These are phyloP conservation scores for Eucera pruinosa DNA, from an alignment of 2,888 invertebrate genomes.

Conservation along the genomic window DNA sequence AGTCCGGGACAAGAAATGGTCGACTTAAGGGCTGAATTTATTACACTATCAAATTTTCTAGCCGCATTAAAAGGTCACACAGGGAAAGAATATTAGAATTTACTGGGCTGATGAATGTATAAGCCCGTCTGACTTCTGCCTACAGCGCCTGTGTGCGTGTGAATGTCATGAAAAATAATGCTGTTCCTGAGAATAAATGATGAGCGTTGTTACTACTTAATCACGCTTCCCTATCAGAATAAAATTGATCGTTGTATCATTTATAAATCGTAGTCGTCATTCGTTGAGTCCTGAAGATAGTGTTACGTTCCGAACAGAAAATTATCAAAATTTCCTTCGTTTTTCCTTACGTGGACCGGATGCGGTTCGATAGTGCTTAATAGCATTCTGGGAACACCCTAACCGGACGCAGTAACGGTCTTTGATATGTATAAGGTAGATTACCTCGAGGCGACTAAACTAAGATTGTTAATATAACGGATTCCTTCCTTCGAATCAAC, in stretches of 20 bases:
- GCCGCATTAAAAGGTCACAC: conserved; percentile 70
- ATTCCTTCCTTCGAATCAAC: too few relatives aligned
- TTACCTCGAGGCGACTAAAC: too few relatives aligned
- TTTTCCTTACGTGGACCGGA: too few relatives aligned
- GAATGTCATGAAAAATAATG: conserved; percentile 49
- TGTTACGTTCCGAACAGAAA: too few relatives aligned
- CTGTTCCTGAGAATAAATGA: conserved; percentile 65
- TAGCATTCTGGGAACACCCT: too few relatives aligned
- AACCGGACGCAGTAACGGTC: too few relatives aligned
- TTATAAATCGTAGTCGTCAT: neutral
- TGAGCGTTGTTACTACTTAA: conserved; percentile 55
- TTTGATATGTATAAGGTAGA: too few relatives aligned
- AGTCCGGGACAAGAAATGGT: conserved; percentile 39
- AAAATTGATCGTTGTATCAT: conserved; percentile 4
- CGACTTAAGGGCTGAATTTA: conserved; percentile 51
- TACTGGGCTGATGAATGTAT: conserved; percentile 45
- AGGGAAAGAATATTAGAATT: conserved; percentile 32
- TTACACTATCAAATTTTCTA: conserved; percentile 72
- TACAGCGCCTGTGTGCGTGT: conserved; percentile 40
- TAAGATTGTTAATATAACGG: too few relatives aligned
- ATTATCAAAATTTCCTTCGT: too few relatives aligned
- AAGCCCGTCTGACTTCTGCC: conserved; percentile 42
- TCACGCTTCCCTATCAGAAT: conserved; percentile 40
- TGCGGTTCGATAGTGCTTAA: conserved; percentile 21
- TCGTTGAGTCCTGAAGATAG: too few relatives aligned